Base-by-base conservation (phyloP, 2,888 invertebrate species). In the Escarpia spicata region DNA sequence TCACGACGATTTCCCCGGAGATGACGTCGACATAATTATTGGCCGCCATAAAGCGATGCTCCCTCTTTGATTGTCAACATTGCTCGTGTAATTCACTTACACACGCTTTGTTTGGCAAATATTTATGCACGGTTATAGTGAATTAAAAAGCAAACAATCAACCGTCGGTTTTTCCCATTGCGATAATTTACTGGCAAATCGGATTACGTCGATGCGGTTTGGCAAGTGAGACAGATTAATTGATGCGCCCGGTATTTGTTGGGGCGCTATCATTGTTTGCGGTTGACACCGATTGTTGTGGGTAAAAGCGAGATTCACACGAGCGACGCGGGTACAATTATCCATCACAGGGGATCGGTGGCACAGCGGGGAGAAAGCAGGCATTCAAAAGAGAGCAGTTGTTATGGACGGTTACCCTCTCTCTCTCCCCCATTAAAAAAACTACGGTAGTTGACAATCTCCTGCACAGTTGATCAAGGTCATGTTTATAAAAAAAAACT, bases 141-240 rank as follows among this genome's bases (percentile, higher is more conserved):
- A 75, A 75, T 75, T 75, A 75, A 75, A 75, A 75, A 75, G 75
- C 75, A 75, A 75, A 75, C 26, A 75, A 26, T 26, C 75, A 75
- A 75, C 75, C 75, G 19, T 6, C 26, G 2, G 75, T 2, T n/a
- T 75, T n/a, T 75, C 26, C 75, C 75, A 26, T 26, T 75, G 75
- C 19, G 75, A 75, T 75, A 75, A 75, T 75, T 6, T 2, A 75
- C 19, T 26, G 75, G 4, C 75, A 75, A 75, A 75, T 75, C 19
- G n/a, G 75, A 75, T 75, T 75, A 75, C 26, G 26, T 75, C 75
- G 75, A n/a, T 26, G 75, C 75, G 75, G 75, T 75, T 75, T 75
- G 75, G 75, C 75, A 75, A 75, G 75, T n/a, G 75, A 52, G 75
- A 75, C 75, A 75, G 75, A 75, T 75, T 75, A 75, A 75, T 75